Evolutionary conservation across 2,888 invertebrate genomes (phyloP).

Genomic region (Oithona nana): DNA sequence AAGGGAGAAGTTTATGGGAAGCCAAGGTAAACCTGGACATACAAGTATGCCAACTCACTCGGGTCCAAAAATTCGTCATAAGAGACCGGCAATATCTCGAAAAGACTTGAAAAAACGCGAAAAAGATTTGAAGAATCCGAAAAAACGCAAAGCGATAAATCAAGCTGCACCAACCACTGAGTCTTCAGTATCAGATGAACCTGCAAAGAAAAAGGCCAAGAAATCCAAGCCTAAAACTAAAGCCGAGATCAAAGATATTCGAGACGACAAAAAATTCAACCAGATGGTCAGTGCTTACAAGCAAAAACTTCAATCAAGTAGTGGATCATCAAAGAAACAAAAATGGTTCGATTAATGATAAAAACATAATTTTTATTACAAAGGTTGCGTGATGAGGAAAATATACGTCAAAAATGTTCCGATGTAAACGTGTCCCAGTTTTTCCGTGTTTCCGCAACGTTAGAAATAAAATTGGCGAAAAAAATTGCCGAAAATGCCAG

Average conservation of each 20-base stretch:
- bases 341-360: neutral
- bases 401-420: too few relatives aligned
- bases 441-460: too few relatives aligned
- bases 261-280: slow-evolving; percentile 6
- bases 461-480: too few relatives aligned
- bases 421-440: too few relatives aligned
- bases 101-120: slow-evolving; percentile 10
- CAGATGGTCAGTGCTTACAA: neutral
- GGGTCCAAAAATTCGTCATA: slow-evolving; percentile 18
- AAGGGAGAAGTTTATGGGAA: neutral
- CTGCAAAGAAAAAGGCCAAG: neutral
- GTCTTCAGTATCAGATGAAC: neutral
- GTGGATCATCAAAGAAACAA: neutral
- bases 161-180: neutral
- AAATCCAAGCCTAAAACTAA: neutral
- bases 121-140: slow-evolving; percentile 1
- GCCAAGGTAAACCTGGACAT: neutral
- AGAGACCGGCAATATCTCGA: slow-evolving; percentile 4
- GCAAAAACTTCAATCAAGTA: neutral
- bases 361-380: neutral
- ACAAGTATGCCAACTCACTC: slow-evolving; percentile 17
- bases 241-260: neutral
- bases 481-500: too few relatives aligned
- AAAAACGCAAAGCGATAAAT: neutral
- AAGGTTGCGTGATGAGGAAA: too few relatives aligned